Evolutionary conservation across 2,797 vertebrate genomes (phyloP), one percentile per base, ranked within the genome.

Genomic region (Remorina albescens): DNA sequence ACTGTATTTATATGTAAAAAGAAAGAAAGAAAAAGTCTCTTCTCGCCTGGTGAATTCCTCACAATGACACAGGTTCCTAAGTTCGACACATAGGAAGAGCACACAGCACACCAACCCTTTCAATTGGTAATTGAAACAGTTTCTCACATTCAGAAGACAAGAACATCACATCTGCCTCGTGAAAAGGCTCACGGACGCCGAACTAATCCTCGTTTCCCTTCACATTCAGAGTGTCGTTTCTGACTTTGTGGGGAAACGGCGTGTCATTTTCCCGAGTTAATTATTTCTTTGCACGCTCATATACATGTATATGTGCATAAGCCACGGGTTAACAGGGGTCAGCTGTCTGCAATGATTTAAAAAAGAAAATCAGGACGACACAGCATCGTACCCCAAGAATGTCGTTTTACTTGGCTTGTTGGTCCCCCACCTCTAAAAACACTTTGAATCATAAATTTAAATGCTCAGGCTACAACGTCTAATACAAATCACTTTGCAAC

Each of bases 1-100:
- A 91, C 60, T 92, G 89, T 92, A 92, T 92, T 92, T 92, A 86
- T 89, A 80, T 88, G 72, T 89, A 65, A 81, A 84, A 66, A 82
- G 37, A 60, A 44, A 68, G 30, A 49, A 39, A 56, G 21, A 23
- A 18, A 61, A 23, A 57, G 46, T 68, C 59, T 53, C 46, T 54
- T 41, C 39, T 44, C 10, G 34, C 61, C 55, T 4, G 9, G 16
- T 67, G 46, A 81, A 66, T 60, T 83, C 42, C 47, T 79, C 58
- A 68, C 42, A 59, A 84, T 36, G 62, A 71, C 84, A 86, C 82
- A 89, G 63, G 44, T 78, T 82, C 53, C 67, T 34, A 59, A 36
- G 67, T 85, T 69, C 53, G 49, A 69, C 74, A 69, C 69, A 56
- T 55, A 70, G 78, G 58, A 65, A 82, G 66, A 87, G 55, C 72